Base-by-base conservation (phyloP, 2,888 invertebrate species). In the Pristionchus arcanus region DNA sequence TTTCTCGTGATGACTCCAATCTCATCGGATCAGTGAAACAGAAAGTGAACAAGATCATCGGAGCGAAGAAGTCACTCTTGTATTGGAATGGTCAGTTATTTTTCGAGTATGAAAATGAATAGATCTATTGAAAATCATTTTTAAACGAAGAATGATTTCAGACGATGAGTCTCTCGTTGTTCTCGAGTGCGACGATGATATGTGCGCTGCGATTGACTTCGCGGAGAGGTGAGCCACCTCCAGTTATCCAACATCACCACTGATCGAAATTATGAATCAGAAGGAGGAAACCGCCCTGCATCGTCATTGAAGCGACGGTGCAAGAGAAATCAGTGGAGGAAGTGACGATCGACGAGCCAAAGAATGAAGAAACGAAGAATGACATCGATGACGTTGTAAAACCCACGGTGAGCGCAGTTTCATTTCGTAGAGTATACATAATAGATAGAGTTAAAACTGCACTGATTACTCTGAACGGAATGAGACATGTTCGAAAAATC, bases 31-130 rank as follows among this genome's bases (percentile, higher is more conserved):
- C 25, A 0, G 37, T 77, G 74, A 37, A 25, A 25, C 31, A 37
- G n/a, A 37, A 42, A 25, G 42, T 77, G 42, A 9, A 77, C 21
- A 37, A 16, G 11, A 37, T 77, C 21, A 42, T 42, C 4, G 42
- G 74, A 42, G 74, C 9, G 3, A 1, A 15, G 68, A 68, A 25
- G 74, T 42, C 74, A 19, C 42, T 77, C 19, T 42, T 77, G 2
- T 77, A 42, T 21, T 77, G 74, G 74, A 37, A 77, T 31, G 74
- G 74, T 77, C n/a, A n/a, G n/a, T n/a, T n/a, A n/a, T n/a, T n/a
- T n/a, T n/a, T n/a, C n/a, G n/a, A n/a, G n/a, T n/a, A n/a, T n/a
- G n/a, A n/a, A n/a, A n/a, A n/a, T n/a, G n/a, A n/a, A n/a, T n/a
- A n/a, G n/a, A n/a, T n/a, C n/a, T n/a, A n/a, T n/a, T n/a, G n/a